Base-by-base conservation (phyloP, 2,113 vertebrate genomes). In the Carlito syrichta region DNA sequence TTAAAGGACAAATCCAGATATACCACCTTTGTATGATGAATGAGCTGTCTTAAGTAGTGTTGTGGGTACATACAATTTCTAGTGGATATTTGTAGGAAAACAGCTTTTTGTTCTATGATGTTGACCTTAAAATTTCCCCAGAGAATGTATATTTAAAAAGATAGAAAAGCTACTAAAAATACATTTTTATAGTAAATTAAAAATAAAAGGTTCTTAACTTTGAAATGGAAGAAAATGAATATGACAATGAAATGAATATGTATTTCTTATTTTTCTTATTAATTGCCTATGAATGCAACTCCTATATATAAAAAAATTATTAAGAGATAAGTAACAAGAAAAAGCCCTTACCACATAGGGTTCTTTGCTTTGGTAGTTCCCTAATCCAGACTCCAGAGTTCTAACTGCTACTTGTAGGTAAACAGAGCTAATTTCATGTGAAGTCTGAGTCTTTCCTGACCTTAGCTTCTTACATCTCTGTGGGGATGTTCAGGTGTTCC, bases 181-280 rank as follows among this genome's bases (percentile, higher is more conserved):
- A 86, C 8, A 87, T 4, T 76, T 43, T 82, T 91, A 92, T 25
- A 73, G 19, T 56, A 54, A 76, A 91, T 74, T 91, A 56, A 86
- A 96, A 77, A 45, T 58, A 32, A 71, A 62, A 86, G 27, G 0
- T 35, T 60, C 6, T 35, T 74, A 52, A 54, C 50, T 84, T 88
- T 96, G n/a, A 85, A 91, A 86, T 89, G 22, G n/a, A 89, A 96
- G 58, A 63, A 38, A 35, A 81, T 43, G 38, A 96, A 74, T 85
- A 50, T 85, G 73, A 91, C 25, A 84, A n/a, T n/a, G n/a, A n/a
- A n/a, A n/a, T n/a, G n/a, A 35, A 88, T 79, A 78, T 23, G 32
- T 71, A 48, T 82, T 74, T 93, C 9, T 78, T 92, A 30, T 60
- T 85, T 93, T 91, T 91, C 56, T 89, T 91, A 73, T 86, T 69